Evolutionary conservation across 2,113 vertebrate genomes (phyloP).

Genomic region (Phaetusa simplex): DNA sequence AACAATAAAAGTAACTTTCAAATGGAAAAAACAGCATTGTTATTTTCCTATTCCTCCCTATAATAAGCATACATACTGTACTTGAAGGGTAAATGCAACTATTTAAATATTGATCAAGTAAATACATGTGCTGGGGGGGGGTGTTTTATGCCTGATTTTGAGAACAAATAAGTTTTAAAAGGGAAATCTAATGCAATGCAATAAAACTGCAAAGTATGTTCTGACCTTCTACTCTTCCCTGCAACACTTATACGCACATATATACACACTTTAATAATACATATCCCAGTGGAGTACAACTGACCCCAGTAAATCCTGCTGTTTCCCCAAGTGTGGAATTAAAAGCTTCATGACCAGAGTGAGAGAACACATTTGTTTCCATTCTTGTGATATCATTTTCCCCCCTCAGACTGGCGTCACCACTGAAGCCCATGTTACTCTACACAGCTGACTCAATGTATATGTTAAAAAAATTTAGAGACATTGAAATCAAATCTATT

Average conservation of each 20-base stretch:
- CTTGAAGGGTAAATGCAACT: constrained; percentile 19
- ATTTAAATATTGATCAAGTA: constrained; percentile 64
- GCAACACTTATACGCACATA: neutral
- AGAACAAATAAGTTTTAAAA: constrained; percentile 63
- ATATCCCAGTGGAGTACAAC: constrained; percentile 50
- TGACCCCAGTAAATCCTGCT: constrained; percentile 62
- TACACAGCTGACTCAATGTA: neutral
- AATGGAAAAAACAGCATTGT: neutral
- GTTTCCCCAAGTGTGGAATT: constrained; percentile 62
- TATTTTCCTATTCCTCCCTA: neutral
- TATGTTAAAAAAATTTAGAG: neutral
- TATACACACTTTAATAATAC: constrained; percentile 66
- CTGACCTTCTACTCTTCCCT: constrained; percentile 45
- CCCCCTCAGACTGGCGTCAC: constrained; percentile 4
- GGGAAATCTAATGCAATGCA: constrained; percentile 54
- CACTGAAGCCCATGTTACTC: neutral
- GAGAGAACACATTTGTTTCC: constrained; percentile 55
- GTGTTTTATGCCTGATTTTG: constrained; percentile 40
- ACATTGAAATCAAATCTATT: neutral
- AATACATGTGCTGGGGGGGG: neutral
- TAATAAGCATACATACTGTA: neutral
- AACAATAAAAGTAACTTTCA: neutral
- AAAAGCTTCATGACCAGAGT: constrained; percentile 54
- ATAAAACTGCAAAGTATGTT: constrained; percentile 54
- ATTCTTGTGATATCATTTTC: constrained; percentile 60